Percentiles rank a stretch among this genome's conserved stretches.
Evolutionary conservation across 2,797 vertebrate species (phyloP).

Genomic region (Falco rusticolus): DNA sequence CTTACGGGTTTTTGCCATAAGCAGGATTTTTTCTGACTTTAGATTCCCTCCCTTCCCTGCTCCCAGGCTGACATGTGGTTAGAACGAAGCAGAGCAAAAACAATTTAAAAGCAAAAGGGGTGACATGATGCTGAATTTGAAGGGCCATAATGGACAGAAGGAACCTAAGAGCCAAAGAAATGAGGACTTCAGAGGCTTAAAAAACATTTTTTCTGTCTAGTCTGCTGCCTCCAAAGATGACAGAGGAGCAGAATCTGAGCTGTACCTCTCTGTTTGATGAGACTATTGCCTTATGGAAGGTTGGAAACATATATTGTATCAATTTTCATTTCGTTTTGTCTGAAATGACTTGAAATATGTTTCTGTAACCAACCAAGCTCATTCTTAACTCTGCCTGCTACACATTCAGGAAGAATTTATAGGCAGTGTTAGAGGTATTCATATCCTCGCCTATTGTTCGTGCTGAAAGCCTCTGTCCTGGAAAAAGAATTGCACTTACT

Average conservation of each 20-base stretch:
- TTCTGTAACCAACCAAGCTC: not conserved
- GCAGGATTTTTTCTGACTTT: not conserved
- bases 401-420: constrained; percentile 29
- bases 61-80: not conserved
- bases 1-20: not conserved
- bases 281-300: not conserved
- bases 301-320: not conserved
- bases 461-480: constrained; percentile 6
- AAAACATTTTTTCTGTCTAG: not conserved
- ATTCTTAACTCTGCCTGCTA: not conserved
- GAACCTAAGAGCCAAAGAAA: not conserved
- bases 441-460: not conserved
- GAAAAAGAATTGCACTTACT: not conserved
- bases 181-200: not conserved
- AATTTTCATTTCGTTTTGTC: not conserved
- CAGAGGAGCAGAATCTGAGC: not conserved
- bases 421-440: not conserved
- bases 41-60: not conserved
- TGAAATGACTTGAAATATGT: not conserved
- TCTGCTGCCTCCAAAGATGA: not conserved
- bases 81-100: not conserved
- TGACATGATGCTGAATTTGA: not conserved
- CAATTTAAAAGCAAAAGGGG: not conserved
- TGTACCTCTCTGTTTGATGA: not conserved
- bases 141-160: not conserved